Percentiles rank a stretch among this genome's conserved stretches.
phyloP scores from a whole-genome alignment of 2,797 vertebrate species.

The Peromyscus attwateri region DNA sequence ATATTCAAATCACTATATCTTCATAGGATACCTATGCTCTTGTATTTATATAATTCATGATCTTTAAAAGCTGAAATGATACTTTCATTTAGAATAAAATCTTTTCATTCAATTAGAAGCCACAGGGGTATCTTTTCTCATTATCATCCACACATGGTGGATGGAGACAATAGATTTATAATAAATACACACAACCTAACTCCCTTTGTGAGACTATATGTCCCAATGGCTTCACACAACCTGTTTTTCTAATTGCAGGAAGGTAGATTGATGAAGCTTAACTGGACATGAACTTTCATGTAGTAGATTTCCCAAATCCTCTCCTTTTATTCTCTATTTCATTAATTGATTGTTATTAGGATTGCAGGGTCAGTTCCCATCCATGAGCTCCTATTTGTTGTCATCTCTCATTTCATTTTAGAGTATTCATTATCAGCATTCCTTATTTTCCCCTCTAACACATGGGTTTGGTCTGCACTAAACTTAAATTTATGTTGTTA shows the following conservation, averaged over 20 bases:
- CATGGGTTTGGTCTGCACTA: background rate
- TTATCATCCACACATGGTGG: background rate
- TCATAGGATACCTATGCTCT: background rate
- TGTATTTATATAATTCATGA: background rate
- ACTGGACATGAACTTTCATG: background rate
- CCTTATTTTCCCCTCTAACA: background rate
- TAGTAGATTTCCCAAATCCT: slow-evolving; percentile 29
- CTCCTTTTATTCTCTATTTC: background rate
- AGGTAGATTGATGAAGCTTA: background rate
- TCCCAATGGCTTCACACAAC: background rate
- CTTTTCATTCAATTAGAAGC: background rate
- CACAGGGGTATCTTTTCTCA: background rate
- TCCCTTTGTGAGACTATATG: background rate
- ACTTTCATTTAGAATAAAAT: background rate
- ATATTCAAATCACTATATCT: background rate
- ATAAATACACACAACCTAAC: background rate
- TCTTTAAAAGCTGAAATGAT: background rate
- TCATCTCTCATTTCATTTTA: background rate
- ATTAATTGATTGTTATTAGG: background rate
- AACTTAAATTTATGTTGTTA: slow-evolving; percentile 17
- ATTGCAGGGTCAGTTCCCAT: background rate
- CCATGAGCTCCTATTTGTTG: background rate
- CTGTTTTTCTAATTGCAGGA: background rate
- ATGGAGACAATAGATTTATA: background rate
- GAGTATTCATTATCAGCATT: background rate